Percentiles rank a stretch among this genome's conserved stretches.
Evolutionary conservation across 30 jellyfish, hydroid and myxozoan species (phyloP).

Genomic region (Sanderia malayensis): DNA sequence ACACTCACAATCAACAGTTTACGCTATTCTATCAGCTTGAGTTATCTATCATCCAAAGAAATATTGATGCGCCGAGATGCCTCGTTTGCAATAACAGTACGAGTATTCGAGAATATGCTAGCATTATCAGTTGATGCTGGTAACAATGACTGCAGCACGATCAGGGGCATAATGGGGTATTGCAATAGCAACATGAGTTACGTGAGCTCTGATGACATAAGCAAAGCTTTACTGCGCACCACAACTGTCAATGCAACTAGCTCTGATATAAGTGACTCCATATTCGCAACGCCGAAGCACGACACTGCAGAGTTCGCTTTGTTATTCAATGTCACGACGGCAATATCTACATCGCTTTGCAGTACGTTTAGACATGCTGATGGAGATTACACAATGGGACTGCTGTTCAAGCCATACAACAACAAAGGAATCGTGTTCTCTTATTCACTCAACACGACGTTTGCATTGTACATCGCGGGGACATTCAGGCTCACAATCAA

Average conservation of each 20-base stretch:
- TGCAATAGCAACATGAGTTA: slow-evolving; percentile 10
- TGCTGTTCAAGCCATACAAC: slow-evolving; percentile 46
- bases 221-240: neutral
- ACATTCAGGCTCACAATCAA: slow-evolving; percentile 31
- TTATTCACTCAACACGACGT: slow-evolving; percentile 29
- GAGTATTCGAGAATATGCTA: slow-evolving; percentile 19
- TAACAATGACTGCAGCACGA: slow-evolving; percentile 5
- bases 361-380: slow-evolving; percentile 9
- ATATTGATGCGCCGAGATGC: neutral
- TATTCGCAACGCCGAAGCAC: neutral
- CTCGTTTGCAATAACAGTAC: slow-evolving; percentile 5
- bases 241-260: slow-evolving; percentile 2
- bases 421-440: slow-evolving; percentile 29
- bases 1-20: slow-evolving; percentile 1
- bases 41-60: slow-evolving; percentile 11
- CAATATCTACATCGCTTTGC: slow-evolving; percentile 39
- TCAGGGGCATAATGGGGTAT: slow-evolving; percentile 23
- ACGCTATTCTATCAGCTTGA: slow-evolving; percentile 5
- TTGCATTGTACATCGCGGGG: slow-evolving; percentile 22
- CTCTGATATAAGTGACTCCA: slow-evolving; percentile 17
- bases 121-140: neutral
- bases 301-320: slow-evolving; percentile 39
- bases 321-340: slow-evolving; percentile 37
- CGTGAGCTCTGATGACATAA: slow-evolving; percentile 11
- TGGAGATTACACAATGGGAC: slow-evolving; percentile 37